Percentiles rank a stretch among this genome's conserved stretches.
Evolutionary conservation across 2,113 vertebrate species (phyloP).

Genomic region (Ellobius talpinus): DNA sequence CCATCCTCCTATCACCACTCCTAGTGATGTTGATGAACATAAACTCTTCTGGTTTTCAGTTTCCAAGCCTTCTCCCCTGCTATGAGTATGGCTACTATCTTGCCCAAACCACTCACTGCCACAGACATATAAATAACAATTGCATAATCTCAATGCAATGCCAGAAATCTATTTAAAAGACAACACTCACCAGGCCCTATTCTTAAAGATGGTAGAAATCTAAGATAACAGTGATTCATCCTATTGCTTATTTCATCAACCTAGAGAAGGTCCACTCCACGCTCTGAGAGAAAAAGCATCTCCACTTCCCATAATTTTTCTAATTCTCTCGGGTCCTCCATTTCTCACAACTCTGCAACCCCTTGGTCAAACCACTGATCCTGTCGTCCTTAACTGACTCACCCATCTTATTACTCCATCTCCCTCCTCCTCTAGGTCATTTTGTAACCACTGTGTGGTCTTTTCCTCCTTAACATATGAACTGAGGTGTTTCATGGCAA

Average conservation of each 20-base stretch:
- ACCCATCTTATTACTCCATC: background rate
- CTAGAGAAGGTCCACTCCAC: background rate
- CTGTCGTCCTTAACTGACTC: background rate
- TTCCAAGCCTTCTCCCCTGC: background rate
- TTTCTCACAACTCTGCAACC: background rate
- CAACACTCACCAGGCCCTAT: background rate
- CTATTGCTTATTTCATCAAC: background rate
- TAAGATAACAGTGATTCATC: background rate
- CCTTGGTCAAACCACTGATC: background rate
- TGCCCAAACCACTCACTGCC: background rate
- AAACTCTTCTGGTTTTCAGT: background rate
- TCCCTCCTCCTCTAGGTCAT: background rate
- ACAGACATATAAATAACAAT: background rate
- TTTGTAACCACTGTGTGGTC: background rate
- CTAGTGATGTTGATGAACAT: background rate
- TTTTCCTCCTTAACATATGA: background rate
- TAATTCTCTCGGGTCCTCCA: too few relatives aligned
- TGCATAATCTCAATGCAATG: background rate
- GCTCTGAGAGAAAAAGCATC: background rate
- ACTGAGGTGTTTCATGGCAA: background rate
- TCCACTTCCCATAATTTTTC: background rate
- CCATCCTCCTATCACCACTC: background rate
- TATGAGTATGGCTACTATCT: background rate
- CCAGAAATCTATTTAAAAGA: constrained; percentile 2
- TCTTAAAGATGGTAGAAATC: background rate